phyloP scores from a whole-genome alignment of 2,888 invertebrate genomes.

The Nineta flava region DNA sequence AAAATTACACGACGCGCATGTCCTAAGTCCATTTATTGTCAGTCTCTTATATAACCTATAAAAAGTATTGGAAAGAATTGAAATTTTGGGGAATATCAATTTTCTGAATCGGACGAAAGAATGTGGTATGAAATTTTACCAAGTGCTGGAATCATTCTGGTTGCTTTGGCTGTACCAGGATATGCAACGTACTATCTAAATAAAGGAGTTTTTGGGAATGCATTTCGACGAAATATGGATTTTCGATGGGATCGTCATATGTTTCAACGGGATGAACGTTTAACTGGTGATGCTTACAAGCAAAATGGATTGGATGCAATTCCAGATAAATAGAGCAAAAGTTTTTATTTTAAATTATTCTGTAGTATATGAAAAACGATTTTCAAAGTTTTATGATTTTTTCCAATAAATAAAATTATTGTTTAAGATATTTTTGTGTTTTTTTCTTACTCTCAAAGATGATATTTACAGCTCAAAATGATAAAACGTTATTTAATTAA shows the following conservation, averaged over 20 bases:
- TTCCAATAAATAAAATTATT: not conserved
- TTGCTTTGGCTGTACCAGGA: slow-evolving; percentile 41
- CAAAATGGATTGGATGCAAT: slow-evolving; percentile 40
- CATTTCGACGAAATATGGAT: slow-evolving; percentile 35
- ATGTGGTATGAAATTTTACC: slow-evolving; percentile 66
- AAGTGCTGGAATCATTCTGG: slow-evolving; percentile 40
- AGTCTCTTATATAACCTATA: too few species aligned
- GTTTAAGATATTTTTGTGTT: not conserved
- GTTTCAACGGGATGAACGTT: slow-evolving; percentile 43
- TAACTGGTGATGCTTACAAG: slow-evolving; percentile 43
- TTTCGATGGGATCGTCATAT: slow-evolving; percentile 34
- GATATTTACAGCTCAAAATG: not conserved
- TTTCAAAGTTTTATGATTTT: not conserved
- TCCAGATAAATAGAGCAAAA: slow-evolving; percentile 31
- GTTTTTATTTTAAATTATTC: not conserved
- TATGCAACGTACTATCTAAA: slow-evolving; percentile 44
- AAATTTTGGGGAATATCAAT: too few species aligned
- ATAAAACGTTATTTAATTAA: too few species aligned
- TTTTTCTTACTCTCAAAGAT: not conserved
- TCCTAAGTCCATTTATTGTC: too few species aligned
- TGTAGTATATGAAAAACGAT: not conserved
- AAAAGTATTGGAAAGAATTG: too few species aligned
- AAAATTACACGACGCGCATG: too few species aligned
- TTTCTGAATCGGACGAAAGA: slow-evolving; percentile 7
- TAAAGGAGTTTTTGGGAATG: slow-evolving; percentile 41